These are phyloP conservation scores for Chrysomallon squamiferum DNA, from an alignment of 1,140 invertebrate species.

Conservation along the genomic window DNA sequence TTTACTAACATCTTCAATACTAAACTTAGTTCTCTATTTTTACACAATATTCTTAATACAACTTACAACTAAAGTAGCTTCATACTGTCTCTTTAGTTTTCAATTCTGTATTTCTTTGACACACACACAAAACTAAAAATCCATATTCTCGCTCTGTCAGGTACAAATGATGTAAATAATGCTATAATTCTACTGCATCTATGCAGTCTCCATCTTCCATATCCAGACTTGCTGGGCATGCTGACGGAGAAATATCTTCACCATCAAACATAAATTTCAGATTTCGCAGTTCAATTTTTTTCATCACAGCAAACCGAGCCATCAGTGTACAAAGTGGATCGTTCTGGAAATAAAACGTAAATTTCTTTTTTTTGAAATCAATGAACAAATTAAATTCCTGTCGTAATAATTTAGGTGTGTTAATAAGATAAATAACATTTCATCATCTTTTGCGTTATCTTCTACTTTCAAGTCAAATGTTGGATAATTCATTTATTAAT, in stretches of 20 bases:
- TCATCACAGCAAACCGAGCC: background rate
- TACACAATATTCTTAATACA: no score
- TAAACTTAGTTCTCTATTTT: no score
- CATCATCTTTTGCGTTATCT: background rate
- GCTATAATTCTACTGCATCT: background rate
- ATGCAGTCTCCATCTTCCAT: slow-evolving; percentile 1
- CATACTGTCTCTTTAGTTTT: no score
- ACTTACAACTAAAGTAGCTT: no score
- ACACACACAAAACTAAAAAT: no score
- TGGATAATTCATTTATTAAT: no score
- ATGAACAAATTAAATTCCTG: background rate
- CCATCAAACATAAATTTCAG: slow-evolving; percentile 3
- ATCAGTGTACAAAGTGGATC: background rate
- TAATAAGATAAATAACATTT: background rate
- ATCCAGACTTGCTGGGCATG: background rate
- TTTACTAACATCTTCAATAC: no score
- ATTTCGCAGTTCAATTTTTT: background rate
- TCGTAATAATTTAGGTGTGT: background rate
- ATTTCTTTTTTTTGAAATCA: background rate
- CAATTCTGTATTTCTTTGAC: no score
- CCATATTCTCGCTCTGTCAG: no score
- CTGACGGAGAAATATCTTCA: background rate
- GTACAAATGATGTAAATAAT: no score
- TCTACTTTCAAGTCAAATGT: background rate
- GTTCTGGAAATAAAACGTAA: background rate